These are phyloP conservation scores for Lymantria monacha DNA, from an alignment of 2,888 invertebrate species.

Conservation along the genomic window DNA sequence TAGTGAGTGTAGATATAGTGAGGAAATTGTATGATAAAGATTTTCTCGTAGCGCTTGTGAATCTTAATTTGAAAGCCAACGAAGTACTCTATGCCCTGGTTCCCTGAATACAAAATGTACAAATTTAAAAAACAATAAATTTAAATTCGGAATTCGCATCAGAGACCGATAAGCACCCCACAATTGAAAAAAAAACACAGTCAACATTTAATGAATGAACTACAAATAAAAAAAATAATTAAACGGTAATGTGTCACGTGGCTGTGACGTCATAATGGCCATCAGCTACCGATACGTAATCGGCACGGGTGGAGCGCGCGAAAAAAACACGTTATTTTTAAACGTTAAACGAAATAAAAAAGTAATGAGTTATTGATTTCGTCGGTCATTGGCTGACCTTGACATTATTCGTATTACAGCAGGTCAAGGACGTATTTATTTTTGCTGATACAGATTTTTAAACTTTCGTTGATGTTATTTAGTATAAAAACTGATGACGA, in stretches of 20 bases:
- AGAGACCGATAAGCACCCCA: background rate
- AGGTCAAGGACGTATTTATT: constrained; percentile 60
- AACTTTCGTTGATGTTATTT: constrained; percentile 5
- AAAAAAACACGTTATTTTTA: constrained; percentile 63
- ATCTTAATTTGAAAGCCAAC: too few relatives aligned
- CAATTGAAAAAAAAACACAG: constrained; percentile 21
- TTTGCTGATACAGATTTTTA: constrained; percentile 39
- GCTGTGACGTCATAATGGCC: constrained; percentile 51
- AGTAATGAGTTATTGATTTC: constrained; percentile 68
- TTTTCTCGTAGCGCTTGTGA: too few relatives aligned
- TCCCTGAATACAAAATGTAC: background rate
- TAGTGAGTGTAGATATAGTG: too few relatives aligned
- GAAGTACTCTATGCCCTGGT: too few relatives aligned
- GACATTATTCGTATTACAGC: constrained; percentile 38
- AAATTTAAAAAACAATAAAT: background rate
- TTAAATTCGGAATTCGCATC: background rate
- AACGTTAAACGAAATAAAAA: constrained; percentile 66
- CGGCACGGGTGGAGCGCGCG: constrained; percentile 43
- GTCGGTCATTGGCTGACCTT: constrained; percentile 48
- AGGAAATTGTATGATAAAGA: too few relatives aligned
- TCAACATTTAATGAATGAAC: constrained; percentile 12
- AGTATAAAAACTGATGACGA: too few relatives aligned
- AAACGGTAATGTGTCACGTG: constrained; percentile 19
- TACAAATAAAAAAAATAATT: constrained; percentile 28
- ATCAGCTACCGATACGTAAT: constrained; percentile 44